A percentile compares a stretch with the other conserved stretches of the same genome.
Conservation (phyloP, 1,140 invertebrate species). For the Melipona quadrifasciata region DNA sequence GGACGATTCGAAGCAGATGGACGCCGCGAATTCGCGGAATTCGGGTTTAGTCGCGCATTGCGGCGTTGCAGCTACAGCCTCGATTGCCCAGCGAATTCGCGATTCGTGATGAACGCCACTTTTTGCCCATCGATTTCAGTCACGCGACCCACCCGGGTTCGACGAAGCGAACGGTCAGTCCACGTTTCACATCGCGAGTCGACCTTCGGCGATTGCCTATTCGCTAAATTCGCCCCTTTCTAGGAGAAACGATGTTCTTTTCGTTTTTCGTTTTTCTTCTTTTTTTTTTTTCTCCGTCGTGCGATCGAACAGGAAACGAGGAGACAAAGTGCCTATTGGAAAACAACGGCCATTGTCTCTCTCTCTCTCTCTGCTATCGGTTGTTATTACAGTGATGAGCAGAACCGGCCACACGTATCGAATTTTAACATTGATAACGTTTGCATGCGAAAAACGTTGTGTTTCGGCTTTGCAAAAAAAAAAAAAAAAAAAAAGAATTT, state of each 20-base stretch:
- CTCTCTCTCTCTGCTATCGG: neutral
- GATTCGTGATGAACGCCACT: conserved; percentile 19
- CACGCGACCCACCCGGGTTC: conserved; percentile 8
- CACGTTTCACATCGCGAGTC: neutral
- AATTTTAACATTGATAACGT: no score
- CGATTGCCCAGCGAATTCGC: conserved; percentile 3
- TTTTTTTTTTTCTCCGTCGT: neutral
- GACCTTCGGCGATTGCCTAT: neutral
- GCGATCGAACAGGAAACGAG: neutral
- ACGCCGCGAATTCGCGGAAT: neutral
- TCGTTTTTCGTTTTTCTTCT: no score
- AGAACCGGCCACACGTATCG: no score
- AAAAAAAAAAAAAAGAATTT: no score
- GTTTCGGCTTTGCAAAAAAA: no score
- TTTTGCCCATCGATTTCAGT: conserved; percentile 25
- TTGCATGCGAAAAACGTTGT: no score
- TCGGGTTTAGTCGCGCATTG: neutral
- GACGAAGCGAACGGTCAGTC: conserved; percentile 4
- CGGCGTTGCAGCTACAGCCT: neutral
- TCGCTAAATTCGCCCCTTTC: neutral
- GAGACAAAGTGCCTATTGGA: neutral
- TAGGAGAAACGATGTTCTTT: neutral
- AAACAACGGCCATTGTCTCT: neutral
- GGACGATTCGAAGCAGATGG: neutral
- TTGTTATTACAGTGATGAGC: neutral